Percentiles rank a stretch among this genome's conserved stretches.
Conservation (phyloP, 2,797 vertebrate genomes). For the Kryptopterus vitreolus region DNA sequence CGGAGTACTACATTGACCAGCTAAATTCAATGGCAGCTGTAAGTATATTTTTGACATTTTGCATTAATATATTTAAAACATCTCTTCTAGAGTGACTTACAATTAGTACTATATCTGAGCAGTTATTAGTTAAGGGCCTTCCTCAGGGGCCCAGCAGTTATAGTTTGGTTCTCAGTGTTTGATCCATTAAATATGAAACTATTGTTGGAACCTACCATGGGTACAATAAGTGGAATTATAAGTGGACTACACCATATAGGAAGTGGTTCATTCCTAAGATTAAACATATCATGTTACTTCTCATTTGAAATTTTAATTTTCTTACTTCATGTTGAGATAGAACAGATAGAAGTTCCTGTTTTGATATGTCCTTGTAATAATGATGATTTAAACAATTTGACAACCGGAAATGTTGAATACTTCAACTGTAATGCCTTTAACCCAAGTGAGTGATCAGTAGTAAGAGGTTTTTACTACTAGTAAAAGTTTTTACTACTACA, state of each 20-base stretch:
- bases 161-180: background rate
- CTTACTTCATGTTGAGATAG: background rate
- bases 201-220: background rate
- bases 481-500: background rate
- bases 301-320: background rate
- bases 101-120: too few species aligned
- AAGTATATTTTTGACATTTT: constrained; percentile 67
- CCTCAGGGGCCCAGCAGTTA: too few species aligned
- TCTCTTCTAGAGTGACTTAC: too few species aligned
- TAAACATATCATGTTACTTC: background rate
- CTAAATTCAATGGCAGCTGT: constrained; percentile 98
- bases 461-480: background rate
- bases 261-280: background rate
- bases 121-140: too few species aligned
- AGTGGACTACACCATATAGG: background rate
- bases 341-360: too few species aligned
- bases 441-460: background rate
- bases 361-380: background rate
- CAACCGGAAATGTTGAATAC: background rate
- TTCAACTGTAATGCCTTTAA: background rate
- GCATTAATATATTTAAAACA: too few species aligned
- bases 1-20: constrained; percentile 98
- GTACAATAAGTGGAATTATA: background rate
- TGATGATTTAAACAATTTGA: background rate
- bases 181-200: background rate